Conservation (phyloP, 1,140 invertebrate genomes). For the Lineus longissimus region DNA sequence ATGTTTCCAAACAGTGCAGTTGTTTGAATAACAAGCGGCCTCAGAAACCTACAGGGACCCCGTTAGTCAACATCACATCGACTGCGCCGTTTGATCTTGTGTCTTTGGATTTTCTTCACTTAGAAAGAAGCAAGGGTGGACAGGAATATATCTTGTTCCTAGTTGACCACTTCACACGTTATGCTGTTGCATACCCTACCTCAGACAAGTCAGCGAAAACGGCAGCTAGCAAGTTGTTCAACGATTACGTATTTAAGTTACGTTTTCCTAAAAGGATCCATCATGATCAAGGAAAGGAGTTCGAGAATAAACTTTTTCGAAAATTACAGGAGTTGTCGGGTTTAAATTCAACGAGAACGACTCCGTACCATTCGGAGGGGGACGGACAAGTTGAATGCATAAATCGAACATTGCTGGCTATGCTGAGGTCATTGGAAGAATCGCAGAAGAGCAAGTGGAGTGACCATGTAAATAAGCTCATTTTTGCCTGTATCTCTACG, state of each 20-base stretch:
- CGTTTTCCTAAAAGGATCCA: background rate
- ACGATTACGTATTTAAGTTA: background rate
- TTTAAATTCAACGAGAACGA: conserved; percentile 12
- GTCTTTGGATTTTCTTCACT: background rate
- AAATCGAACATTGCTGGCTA: conserved; percentile 12
- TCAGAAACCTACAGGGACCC: too few species aligned
- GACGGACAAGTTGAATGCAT: conserved; percentile 14
- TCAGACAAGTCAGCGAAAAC: background rate
- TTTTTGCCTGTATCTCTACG: conserved; percentile 17
- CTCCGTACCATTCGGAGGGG: conserved; percentile 17
- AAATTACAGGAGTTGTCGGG: conserved; percentile 3
- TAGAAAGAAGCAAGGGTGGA: background rate
- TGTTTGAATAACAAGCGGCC: too few species aligned
- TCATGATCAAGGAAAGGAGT: background rate
- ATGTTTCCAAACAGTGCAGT: background rate
- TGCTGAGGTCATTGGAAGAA: conserved; percentile 13
- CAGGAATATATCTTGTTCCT: background rate
- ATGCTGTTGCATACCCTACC: background rate
- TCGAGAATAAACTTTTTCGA: background rate
- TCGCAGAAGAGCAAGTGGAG: conserved; percentile 17
- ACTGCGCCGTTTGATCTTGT: too few species aligned
- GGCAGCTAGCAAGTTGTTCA: background rate
- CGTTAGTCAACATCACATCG: too few species aligned
- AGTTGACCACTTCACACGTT: background rate
- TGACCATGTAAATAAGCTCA: background rate